Base-by-base conservation (phyloP, 37 sponge, comb jelly and placozoan genomes). In the Cladorhizidae sp. region DNA sequence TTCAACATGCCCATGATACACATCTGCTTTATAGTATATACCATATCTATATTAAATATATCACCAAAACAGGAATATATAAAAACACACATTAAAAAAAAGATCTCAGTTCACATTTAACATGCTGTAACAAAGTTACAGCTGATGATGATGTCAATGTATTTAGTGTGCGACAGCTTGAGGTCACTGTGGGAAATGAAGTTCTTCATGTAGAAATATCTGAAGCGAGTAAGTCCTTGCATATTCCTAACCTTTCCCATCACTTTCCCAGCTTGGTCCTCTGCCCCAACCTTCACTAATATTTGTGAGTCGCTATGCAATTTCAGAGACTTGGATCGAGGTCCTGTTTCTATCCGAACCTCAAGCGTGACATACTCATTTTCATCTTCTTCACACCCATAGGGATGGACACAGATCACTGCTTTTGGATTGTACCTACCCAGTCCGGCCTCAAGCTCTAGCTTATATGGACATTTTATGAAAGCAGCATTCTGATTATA, bases 331-430 rank as follows among this genome's bases (percentile, higher is more conserved):
- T 20, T 14, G 38, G 69, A 28, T 5, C 40, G 38, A 21, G 38
- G 2, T 33, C 39, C 11, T 28, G 14, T 32, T 68, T 68, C 69
- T 18, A 68, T 68, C 3, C 38, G 8, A 33, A 68, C 69, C 35
- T 68, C 69, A 6, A 31, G 40, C 3, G 69, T 68, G 11, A 68
- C 69, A 36, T 36, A 36, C 40, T 68, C 38, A 32, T 68, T 68
- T 3, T 28, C 35, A 32, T 68, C 69, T 68, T 68, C 69, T 20
- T 68, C 69, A 68, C 29, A 7, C 2, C 69, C 69, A 36, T 68
- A 68, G 7, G 69, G 69, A 68, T 68, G 69, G 40, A 68, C 40
- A 39, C 28, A 39, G 28, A 68, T 36, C 29, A 36, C 35, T 20
- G 35, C 12, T 68, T 68, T 68, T 9, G 69, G 69, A 38, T 39